phyloP scores from a whole-genome alignment of 2,888 invertebrate genomes.

The Perdita meconis region DNA sequence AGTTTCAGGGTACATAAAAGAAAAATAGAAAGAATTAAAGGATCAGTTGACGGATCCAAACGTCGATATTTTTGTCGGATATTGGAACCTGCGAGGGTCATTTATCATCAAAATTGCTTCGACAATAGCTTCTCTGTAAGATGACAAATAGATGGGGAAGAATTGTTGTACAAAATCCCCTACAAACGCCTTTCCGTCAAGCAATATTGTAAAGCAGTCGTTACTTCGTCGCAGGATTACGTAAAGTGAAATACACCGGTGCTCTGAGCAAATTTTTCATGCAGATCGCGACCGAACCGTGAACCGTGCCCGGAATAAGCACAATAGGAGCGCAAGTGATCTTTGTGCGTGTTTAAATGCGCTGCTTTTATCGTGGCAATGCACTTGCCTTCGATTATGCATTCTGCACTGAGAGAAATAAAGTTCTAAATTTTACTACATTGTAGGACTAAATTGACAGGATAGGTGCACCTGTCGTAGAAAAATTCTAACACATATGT shows the following conservation, averaged over 20 bases:
- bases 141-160: background rate
- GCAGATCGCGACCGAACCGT: constrained; percentile 21
- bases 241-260: constrained; percentile 22
- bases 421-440: too few species aligned
- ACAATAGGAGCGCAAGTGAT: background rate
- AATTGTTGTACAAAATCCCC: background rate
- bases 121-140: background rate
- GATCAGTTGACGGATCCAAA: too few species aligned
- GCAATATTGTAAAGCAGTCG: background rate
- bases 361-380: background rate
- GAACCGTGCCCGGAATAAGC: constrained; percentile 24
- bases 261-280: constrained; percentile 28
- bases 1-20: too few species aligned
- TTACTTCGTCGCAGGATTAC: constrained; percentile 20
- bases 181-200: background rate
- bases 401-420: background rate
- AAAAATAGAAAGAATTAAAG: too few species aligned
- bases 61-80: too few species aligned
- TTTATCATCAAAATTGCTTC: background rate
- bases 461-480: too few species aligned
- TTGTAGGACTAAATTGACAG: too few species aligned
- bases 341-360: background rate
- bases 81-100: too few species aligned
- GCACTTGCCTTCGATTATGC: background rate
- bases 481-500: too few species aligned